Conservation (phyloP, 1,140 invertebrate genomes). For the Musca domestica region DNA sequence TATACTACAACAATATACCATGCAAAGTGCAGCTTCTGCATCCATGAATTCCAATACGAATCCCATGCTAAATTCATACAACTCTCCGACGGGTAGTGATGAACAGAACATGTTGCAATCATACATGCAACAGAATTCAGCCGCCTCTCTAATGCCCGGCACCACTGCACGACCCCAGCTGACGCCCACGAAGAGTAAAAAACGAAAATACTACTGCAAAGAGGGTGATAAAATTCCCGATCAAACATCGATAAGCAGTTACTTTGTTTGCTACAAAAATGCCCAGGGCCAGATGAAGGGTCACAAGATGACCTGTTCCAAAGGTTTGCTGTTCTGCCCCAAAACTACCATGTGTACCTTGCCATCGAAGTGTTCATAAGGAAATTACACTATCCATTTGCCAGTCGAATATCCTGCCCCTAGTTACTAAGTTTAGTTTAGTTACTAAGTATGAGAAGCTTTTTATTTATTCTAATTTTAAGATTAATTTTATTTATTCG, state of each 20-base stretch:
- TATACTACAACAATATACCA: slow-evolving; percentile 41
- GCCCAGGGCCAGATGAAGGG: slow-evolving; percentile 47
- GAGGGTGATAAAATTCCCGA: slow-evolving; percentile 52
- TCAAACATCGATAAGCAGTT: slow-evolving; percentile 47
- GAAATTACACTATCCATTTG: not conserved
- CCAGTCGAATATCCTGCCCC: no score
- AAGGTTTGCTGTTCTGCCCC: slow-evolving; percentile 47
- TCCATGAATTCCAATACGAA: not conserved
- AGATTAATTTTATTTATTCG: no score
- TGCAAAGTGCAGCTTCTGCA: not conserved
- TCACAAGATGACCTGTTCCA: slow-evolving; percentile 51
- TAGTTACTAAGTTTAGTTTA: no score
- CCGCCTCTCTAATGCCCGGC: slow-evolving; percentile 12
- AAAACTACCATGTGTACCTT: slow-evolving; percentile 45
- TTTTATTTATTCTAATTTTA: not conserved
- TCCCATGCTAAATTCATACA: not conserved
- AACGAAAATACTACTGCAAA: slow-evolving; percentile 49
- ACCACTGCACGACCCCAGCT: not conserved
- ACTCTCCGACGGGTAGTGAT: not conserved
- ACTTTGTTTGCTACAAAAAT: slow-evolving; percentile 52
- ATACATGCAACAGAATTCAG: slow-evolving; percentile 35
- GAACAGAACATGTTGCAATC: slow-evolving; percentile 38
- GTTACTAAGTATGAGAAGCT: not conserved
- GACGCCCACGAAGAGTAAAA: slow-evolving; percentile 30
- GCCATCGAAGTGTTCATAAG: slow-evolving; percentile 37